These are phyloP conservation scores for Temnothorax rugatulus DNA, from an alignment of 2,888 invertebrate species.

Conservation along the genomic window DNA sequence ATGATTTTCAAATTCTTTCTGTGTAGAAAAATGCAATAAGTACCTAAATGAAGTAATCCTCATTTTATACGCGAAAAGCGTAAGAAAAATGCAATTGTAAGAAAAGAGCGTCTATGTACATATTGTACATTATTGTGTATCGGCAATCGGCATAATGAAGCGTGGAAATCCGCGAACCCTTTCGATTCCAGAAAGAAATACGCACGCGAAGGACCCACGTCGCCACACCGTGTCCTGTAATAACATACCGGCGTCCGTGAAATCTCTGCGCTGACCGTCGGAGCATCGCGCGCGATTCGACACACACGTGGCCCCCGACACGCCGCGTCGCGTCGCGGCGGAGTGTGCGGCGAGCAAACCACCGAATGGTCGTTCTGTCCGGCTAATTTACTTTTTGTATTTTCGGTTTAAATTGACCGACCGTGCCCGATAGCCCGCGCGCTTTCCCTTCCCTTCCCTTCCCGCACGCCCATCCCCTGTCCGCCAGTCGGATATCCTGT, in stretches of 20 bases:
- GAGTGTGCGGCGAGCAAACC: constrained; percentile 72
- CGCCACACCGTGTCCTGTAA: constrained; percentile 46
- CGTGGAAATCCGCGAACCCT: constrained; percentile 7
- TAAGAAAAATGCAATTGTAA: too few species aligned
- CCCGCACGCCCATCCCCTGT: constrained; percentile 1
- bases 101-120: too few species aligned
- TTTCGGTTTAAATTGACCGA: constrained; percentile 84
- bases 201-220: constrained; percentile 32
- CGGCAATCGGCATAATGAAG: not conserved
- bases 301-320: constrained; percentile 81
- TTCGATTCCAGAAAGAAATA: constrained; percentile 52
- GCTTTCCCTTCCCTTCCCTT: not conserved
- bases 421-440: constrained; percentile 76
- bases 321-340: constrained; percentile 38
- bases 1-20: too few species aligned
- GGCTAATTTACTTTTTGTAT: constrained; percentile 85
- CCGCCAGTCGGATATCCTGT: constrained; percentile 66
- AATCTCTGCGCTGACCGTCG: constrained; percentile 81
- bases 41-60: too few species aligned
- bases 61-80: too few species aligned
- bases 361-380: constrained; percentile 78
- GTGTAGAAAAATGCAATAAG: too few species aligned
- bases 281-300: constrained; percentile 82
- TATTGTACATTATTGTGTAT: too few species aligned
- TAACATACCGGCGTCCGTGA: constrained; percentile 81